Evolutionary conservation across 2,797 vertebrate genomes (phyloP).

Genomic region (Florisuga fusca): DNA sequence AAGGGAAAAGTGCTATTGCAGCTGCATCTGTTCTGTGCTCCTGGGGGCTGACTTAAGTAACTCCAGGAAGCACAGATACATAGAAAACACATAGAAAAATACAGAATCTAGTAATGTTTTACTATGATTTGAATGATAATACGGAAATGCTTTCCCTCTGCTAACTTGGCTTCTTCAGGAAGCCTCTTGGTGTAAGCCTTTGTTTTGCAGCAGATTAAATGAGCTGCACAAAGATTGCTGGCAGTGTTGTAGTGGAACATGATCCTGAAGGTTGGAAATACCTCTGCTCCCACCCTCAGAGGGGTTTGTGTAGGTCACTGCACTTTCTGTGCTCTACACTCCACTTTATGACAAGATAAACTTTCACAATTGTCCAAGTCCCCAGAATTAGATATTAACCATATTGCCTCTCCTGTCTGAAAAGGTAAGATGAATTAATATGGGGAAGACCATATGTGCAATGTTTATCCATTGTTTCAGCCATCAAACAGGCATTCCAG

Average conservation of each 20-base stretch:
- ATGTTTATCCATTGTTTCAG: accelerated
- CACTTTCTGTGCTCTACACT: background rate
- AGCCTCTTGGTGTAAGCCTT: background rate
- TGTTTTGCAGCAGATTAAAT: background rate
- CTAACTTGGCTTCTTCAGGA: background rate
- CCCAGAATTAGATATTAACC: background rate
- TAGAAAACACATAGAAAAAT: background rate
- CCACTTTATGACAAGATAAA: accelerated
- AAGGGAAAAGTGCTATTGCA: background rate
- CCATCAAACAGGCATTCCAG: background rate
- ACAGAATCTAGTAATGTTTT: background rate
- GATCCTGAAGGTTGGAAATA: background rate
- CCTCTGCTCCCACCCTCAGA: too few species aligned
- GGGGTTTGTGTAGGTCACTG: background rate
- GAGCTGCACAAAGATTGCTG: background rate
- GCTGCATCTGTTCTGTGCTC: accelerated
- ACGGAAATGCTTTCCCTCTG: background rate
- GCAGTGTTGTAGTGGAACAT: background rate
- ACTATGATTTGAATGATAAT: background rate
- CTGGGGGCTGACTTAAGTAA: background rate
- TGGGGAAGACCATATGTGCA: background rate
- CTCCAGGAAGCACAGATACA: background rate
- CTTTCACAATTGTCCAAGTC: background rate
- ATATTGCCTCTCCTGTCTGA: background rate
- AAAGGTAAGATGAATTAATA: background rate